Evolutionary conservation across 2,113 vertebrate genomes (phyloP).

Genomic region (Accipiter virgatus): DNA sequence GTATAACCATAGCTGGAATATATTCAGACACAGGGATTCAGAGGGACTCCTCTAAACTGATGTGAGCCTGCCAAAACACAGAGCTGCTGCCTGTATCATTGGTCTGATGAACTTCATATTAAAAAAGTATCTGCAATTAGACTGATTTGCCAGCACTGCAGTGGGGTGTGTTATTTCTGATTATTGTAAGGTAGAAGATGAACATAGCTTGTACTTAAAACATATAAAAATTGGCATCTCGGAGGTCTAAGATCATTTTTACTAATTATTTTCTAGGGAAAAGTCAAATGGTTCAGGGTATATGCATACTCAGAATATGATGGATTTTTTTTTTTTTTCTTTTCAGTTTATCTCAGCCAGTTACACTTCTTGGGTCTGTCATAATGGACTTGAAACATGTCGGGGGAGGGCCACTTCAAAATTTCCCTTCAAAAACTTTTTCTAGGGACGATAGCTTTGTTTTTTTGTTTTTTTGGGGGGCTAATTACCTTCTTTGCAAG

Average conservation of each 20-base stretch:
- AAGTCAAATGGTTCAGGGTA: neutral
- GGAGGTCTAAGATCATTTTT: neutral
- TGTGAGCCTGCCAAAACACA: neutral
- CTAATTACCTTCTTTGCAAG: neutral
- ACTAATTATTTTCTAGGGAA: neutral
- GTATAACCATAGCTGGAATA: neutral
- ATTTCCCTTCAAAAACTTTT: neutral
- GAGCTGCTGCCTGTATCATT: neutral
- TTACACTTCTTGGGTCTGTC: neutral
- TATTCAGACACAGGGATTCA: neutral
- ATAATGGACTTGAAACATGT: neutral
- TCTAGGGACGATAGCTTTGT: neutral
- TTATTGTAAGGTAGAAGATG: neutral
- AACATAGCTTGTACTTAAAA: neutral
- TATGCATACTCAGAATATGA: neutral
- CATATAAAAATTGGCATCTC: neutral
- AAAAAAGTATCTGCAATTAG: neutral
- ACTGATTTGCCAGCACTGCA: neutral
- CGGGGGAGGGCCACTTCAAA: neutral
- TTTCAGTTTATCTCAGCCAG: neutral
- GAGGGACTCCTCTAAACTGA: neutral
- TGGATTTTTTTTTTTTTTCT: neutral
- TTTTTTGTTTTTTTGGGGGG: neutral
- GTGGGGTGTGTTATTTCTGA: neutral
- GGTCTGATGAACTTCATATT: no score